Percentiles rank a stretch among this genome's conserved stretches.
phyloP scores from a whole-genome alignment of 2,113 vertebrate species.

The Crypturellus undulatus region DNA sequence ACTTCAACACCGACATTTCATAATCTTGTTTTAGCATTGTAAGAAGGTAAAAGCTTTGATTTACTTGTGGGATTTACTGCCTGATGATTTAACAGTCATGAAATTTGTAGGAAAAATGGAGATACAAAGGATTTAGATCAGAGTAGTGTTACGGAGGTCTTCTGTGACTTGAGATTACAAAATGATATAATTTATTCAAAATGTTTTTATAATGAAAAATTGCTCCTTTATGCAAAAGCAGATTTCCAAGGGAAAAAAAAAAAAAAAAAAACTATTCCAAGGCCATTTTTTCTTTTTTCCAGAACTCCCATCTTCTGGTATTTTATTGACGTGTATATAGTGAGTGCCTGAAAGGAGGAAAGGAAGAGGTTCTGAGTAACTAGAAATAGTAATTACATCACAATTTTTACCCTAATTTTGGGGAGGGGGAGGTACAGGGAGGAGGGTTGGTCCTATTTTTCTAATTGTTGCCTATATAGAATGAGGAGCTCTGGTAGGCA shows the following conservation, averaged over 20 bases:
- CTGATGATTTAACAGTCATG: neutral
- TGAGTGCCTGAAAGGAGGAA: neutral
- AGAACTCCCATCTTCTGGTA: neutral
- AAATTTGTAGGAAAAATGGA: neutral
- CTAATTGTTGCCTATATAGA: neutral
- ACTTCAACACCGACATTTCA: neutral
- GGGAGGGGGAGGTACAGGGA: too few species aligned
- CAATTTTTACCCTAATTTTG: accelerated
- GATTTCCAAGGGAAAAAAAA: neutral
- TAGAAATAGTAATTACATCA: too few species aligned
- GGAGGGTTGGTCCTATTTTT: neutral
- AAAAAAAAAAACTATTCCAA: neutral
- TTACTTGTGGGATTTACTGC: neutral
- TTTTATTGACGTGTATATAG: neutral
- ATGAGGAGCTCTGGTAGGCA: neutral
- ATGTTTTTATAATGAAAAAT: neutral
- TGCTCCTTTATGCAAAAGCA: neutral
- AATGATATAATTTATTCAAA: neutral
- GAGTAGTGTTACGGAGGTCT: neutral
- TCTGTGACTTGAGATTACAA: neutral
- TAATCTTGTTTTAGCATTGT: neutral
- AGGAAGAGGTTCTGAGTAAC: neutral
- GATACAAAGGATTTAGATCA: neutral
- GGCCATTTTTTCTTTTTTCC: neutral
- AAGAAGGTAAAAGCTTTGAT: neutral